Evolutionary conservation across 2,113 vertebrate genomes (phyloP).

Genomic region (Barbus barbus): DNA sequence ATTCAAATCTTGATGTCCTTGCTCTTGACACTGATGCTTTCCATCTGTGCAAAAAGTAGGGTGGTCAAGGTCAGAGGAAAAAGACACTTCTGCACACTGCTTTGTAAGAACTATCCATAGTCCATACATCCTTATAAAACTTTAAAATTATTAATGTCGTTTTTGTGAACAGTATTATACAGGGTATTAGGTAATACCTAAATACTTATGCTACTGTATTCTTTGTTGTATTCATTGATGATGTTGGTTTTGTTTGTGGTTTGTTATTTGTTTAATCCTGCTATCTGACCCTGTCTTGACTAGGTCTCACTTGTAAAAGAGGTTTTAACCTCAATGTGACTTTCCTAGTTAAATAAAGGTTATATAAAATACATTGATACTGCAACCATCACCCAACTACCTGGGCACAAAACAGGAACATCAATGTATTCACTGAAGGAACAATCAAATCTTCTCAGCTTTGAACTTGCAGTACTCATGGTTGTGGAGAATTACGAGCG

Average conservation of each 20-base stretch:
- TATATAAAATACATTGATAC: background rate
- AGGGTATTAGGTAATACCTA: too few relatives aligned
- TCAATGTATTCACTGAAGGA: background rate
- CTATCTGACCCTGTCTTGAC: too few relatives aligned
- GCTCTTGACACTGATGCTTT: constrained; percentile 60
- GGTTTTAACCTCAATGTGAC: too few relatives aligned
- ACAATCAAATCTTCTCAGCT: background rate
- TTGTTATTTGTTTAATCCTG: too few relatives aligned
- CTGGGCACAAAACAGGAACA: background rate
- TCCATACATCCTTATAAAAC: background rate
- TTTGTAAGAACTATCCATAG: constrained; percentile 23
- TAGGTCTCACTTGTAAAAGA: too few relatives aligned
- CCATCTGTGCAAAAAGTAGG: constrained; percentile 51
- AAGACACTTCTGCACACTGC: constrained; percentile 25
- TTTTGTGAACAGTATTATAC: too few relatives aligned
- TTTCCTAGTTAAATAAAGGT: too few relatives aligned
- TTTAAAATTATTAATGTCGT: too few relatives aligned
- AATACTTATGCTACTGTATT: too few relatives aligned
- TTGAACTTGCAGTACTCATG: background rate
- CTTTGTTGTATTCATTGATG: too few relatives aligned
- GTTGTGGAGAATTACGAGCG: background rate
- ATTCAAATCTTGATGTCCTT: constrained; percentile 56
- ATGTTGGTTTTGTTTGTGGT: too few relatives aligned
- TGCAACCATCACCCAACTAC: background rate
- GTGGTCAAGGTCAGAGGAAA: constrained; percentile 44